phyloP scores from a whole-genome alignment of 2,797 vertebrate species.

The Microcaecilia unicolor region DNA sequence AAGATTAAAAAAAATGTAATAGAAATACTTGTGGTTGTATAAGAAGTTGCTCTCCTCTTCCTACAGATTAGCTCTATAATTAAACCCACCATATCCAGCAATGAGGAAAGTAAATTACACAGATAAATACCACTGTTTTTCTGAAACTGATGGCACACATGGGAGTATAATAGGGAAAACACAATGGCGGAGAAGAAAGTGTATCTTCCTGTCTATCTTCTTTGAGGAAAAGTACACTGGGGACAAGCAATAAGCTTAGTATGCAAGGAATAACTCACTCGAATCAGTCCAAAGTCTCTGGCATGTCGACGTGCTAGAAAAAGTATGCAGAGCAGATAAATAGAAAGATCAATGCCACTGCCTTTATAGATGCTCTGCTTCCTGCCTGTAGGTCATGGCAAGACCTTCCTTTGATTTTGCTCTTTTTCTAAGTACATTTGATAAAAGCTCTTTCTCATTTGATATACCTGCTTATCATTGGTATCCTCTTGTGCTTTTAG shows the following conservation, averaged over 20 bases:
- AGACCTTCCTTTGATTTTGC: not conserved
- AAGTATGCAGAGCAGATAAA: slow-evolving; percentile 12
- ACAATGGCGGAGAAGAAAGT: not conserved
- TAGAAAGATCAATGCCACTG: slow-evolving; percentile 25
- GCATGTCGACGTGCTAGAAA: slow-evolving; percentile 15
- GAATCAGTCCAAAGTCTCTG: slow-evolving; percentile 9
- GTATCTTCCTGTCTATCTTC: slow-evolving; percentile 2
- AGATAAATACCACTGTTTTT: slow-evolving; percentile 18
- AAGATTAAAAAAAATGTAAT: too few species aligned
- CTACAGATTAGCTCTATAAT: slow-evolving; percentile 20
- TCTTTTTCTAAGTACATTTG: too few species aligned
- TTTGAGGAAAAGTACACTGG: slow-evolving; percentile 18
- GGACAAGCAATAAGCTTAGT: slow-evolving; percentile 23
- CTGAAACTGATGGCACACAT: slow-evolving; percentile 13
- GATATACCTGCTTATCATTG: too few species aligned
- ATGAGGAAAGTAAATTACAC: slow-evolving; percentile 3
- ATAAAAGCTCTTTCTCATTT: too few species aligned
- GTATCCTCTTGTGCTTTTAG: too few species aligned
- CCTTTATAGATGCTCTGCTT: slow-evolving; percentile 3
- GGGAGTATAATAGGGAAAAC: slow-evolving; percentile 1
- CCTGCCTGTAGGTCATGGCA: slow-evolving; percentile 14
- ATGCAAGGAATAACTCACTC: slow-evolving; percentile 13
- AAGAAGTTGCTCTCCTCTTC: not conserved
- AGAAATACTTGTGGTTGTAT: too few species aligned
- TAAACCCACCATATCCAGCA: slow-evolving; percentile 12